Evolutionary conservation across 2,797 vertebrate genomes (phyloP).

Genomic region (Cygnus olor): DNA sequence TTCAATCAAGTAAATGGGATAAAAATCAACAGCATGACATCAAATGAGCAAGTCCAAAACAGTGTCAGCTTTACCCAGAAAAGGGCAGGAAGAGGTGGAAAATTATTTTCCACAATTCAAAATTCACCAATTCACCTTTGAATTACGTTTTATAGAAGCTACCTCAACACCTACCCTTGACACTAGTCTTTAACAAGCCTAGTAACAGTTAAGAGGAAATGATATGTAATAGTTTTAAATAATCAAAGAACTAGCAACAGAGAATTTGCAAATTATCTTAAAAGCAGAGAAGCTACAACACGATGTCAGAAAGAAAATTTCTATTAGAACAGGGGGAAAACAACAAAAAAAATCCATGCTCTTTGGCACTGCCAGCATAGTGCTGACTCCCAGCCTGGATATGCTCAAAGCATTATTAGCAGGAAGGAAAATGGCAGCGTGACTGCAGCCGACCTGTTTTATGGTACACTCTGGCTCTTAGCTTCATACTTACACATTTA

Average conservation of each 20-base stretch:
- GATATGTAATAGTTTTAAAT: background rate
- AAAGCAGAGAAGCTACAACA: background rate
- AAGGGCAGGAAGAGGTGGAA: background rate
- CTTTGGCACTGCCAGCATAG: background rate
- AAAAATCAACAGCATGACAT: background rate
- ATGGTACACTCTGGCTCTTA: background rate
- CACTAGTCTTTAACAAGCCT: background rate
- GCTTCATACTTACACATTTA: constrained; percentile 81
- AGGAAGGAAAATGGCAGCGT: background rate
- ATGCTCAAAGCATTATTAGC: background rate
- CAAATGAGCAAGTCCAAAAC: background rate
- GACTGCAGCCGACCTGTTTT: background rate
- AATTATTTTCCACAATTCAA: background rate
- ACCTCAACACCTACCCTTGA: background rate
- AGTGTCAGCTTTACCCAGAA: background rate
- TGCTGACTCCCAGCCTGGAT: background rate
- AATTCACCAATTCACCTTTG: background rate
- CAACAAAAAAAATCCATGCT: background rate
- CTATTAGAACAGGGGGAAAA: background rate
- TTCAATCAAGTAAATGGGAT: background rate
- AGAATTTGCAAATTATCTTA: background rate
- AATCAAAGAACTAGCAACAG: background rate
- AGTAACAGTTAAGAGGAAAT: background rate
- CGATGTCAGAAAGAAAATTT: background rate
- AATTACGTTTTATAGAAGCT: background rate